phyloP scores from a whole-genome alignment of 92 coral and sea anemone genomes.

The Siderastrea radians region DNA sequence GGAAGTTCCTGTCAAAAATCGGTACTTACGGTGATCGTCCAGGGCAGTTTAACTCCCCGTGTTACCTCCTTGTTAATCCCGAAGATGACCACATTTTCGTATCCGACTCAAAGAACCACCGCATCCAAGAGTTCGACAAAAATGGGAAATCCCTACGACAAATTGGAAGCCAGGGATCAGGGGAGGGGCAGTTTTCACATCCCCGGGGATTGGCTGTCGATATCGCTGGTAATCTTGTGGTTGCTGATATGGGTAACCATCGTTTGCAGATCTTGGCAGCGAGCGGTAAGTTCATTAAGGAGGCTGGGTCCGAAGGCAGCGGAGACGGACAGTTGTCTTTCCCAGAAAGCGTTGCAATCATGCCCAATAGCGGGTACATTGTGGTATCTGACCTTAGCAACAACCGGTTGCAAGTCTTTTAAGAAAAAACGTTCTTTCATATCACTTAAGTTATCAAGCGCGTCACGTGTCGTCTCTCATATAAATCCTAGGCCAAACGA shows the following conservation, averaged over 20 bases:
- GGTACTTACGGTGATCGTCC: conserved; percentile 90
- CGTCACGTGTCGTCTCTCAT: no score
- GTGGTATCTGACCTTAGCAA: conserved; percentile 98
- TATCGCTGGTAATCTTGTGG: conserved; percentile 92
- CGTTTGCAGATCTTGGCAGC: conserved; percentile 93
- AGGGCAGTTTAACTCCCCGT: conserved; percentile 94
- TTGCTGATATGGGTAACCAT: conserved; percentile 99
- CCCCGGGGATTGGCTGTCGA: conserved; percentile 98
- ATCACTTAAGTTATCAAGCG: no score
- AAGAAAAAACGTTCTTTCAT: neutral
- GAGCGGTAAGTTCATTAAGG: conserved; percentile 88
- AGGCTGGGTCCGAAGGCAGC: conserved; percentile 97
- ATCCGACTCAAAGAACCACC: conserved; percentile 97
- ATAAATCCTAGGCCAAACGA: no score
- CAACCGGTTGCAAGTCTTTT: conserved; percentile 95
- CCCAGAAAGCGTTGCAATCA: conserved; percentile 99
- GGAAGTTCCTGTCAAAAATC: conserved; percentile 89
- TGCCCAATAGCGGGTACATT: conserved; percentile 99
- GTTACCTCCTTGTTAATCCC: conserved; percentile 85
- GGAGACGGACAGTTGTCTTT: conserved; percentile 99
- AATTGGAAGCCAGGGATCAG: conserved; percentile 90
- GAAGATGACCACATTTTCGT: conserved; percentile 91
- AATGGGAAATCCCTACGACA: conserved; percentile 85
- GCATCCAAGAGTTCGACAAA: conserved; percentile 95
- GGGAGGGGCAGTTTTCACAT: conserved; percentile 92